Base-by-base conservation (phyloP, 2,797 vertebrate species). In the Hippoglossus hippoglossus region DNA sequence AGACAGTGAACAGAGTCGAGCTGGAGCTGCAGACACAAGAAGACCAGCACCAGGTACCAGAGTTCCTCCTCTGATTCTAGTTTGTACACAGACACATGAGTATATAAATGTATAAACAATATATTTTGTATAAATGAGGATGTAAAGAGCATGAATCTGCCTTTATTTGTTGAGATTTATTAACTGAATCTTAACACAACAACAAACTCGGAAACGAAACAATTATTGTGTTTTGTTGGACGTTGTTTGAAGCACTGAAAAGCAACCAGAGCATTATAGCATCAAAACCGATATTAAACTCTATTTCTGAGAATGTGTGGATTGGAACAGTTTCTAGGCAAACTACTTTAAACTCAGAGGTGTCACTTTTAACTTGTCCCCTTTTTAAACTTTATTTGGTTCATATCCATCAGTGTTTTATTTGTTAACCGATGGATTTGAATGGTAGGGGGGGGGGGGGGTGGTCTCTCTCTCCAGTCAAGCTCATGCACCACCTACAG, bases 21-120 rank as follows among this genome's bases (percentile, higher is more conserved):
- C 81, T 83, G 81, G 94, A 97, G 87, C 83, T 98, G 78, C 93
- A 93, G 66, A 71, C 79, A 41, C 91, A 95, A 53, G 94, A 80
- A 89, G 92, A 94, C 85, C 91, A 93, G 19, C 73, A 70, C 47
- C 87, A 95, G 94, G 95, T 96, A 46, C 44, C 63, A 87, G 87
- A 71, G 51, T 36, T 4, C 28, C n/a, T 56, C 22, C 59, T 3
- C 11, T 50, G 34, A 5, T 54, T 18, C 13, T 18, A 6, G 3
- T 2, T 16, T 15, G 1, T 24, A 54, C 52, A 18, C 6, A 26
- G 12, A 54, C 15, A 18, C 25, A 26, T 44, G 1, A 44, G 31
- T 34, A 5, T 16, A 13, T 44, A 44, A 18, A 44, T 44, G 16
- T 19, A 46, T 18, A 46, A 46, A 19, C 44, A 2, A 19, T 16